Evolutionary conservation across 2,888 invertebrate genomes (phyloP), one percentile per base, ranked within the genome.

Genomic region (Aleiodes leptofemur): DNA sequence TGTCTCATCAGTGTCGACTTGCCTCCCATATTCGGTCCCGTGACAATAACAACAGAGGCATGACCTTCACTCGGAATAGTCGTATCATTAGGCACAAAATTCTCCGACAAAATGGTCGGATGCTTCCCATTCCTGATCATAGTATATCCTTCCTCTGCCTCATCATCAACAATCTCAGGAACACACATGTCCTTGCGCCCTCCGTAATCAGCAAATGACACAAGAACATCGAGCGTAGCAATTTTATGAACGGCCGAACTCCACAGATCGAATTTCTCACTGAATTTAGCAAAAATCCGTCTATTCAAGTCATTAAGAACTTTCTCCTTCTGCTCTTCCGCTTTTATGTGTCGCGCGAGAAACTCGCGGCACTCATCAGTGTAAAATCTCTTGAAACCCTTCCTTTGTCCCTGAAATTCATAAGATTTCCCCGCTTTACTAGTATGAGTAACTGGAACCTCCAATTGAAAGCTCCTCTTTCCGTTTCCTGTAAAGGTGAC

Each of bases 21-120:
- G 80, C 99, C 99, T 69, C 99, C 99, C 99, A 99, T 99, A 90
- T 99, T 99, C 0, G 99, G 98, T 0, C 99, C 99, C 0, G 97
- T 97, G 4, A 97, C 91, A 64, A 97, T 91, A 14, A 95, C 90
- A n/a, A 93, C 86, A 0, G 94, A 91, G 0, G 92, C 91, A 9
- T 91, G 88, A 0, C 89, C 91, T 0, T 91, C 91, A 0, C 86
- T 87, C 0, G 96, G 96, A 68, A 98, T 90, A 9, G 90, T 86
- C 0, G 96, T 94, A 86, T 96, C 96, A 90, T 99, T 99, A 0
- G 98, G 97, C 81, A 99, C 98, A 87, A 96, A 98, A 81, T 94
- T 95, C 70, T 94, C 94, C 0, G 93, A 92, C 0, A 92, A 86
- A 8, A 96, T 93, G 87, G 97, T 97, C 0, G 99, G 99, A 91